Conservation (phyloP, 2,888 invertebrate genomes). For the Hypolimnas misippus region DNA sequence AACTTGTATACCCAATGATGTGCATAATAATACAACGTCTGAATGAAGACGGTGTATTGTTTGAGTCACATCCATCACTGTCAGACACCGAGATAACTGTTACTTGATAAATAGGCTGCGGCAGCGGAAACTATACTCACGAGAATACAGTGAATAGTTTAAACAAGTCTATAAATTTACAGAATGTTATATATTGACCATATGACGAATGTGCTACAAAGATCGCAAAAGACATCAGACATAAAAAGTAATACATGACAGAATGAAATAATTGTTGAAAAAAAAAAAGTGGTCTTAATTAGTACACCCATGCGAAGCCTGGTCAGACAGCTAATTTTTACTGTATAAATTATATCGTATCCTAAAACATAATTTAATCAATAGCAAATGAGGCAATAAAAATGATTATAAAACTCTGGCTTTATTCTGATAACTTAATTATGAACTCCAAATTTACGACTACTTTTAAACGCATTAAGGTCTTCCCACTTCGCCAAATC, state of each 20-base stretch:
- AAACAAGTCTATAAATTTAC: constrained; percentile 2
- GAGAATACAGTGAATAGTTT: constrained; percentile 1
- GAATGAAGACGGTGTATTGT: constrained; percentile 4
- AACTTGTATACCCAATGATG: neutral
- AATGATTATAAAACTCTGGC: neutral
- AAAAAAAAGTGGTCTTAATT: too few relatives aligned
- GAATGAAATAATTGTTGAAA: neutral
- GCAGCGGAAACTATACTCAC: neutral
- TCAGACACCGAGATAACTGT: neutral
- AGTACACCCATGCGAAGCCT: too few relatives aligned
- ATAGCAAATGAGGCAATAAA: too few relatives aligned
- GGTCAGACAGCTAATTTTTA: too few relatives aligned
- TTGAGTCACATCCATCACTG: constrained; percentile 7
- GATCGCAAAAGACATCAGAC: neutral
- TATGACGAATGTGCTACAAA: neutral
- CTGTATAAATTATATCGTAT: too few relatives aligned
- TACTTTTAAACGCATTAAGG: constrained; percentile 16
- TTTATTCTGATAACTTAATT: neutral
- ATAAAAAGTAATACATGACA: too few relatives aligned
- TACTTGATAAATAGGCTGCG: constrained; percentile 7
- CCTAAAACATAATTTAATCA: too few relatives aligned
- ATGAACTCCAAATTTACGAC: neutral
- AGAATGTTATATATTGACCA: neutral
- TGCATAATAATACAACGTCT: neutral
- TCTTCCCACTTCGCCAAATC: too few relatives aligned